A percentile compares a stretch with the other conserved stretches of the same genome.
These are phyloP conservation scores for Leptodactylus fallax DNA, from an alignment of 2,797 vertebrate genomes.

Conservation along the genomic window DNA sequence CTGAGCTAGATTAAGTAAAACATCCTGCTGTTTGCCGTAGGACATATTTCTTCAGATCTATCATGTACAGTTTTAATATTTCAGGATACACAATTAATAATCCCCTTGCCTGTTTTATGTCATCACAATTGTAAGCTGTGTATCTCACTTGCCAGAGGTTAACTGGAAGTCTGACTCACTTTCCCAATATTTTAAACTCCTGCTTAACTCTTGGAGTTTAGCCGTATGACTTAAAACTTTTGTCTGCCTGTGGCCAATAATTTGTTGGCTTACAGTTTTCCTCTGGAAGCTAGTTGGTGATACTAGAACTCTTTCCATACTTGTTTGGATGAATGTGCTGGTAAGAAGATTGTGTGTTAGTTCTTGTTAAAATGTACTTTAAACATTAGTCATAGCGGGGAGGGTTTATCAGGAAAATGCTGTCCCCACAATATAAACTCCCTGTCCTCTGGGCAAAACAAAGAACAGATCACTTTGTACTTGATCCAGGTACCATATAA, in stretches of 20 bases:
- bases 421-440: conserved; percentile 47
- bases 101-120: conserved; percentile 64
- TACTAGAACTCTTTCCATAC: conserved; percentile 52
- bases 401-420: conserved; percentile 20
- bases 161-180: conserved; percentile 64
- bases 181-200: conserved; percentile 62
- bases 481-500: background rate
- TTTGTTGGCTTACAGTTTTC: conserved; percentile 50
- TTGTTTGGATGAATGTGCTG: conserved; percentile 33
- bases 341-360: conserved; percentile 36
- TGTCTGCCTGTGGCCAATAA: conserved; percentile 47
- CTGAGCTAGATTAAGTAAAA: conserved; percentile 46
- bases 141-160: conserved; percentile 61
- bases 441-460: conserved; percentile 11
- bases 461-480: conserved; percentile 23
- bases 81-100: conserved; percentile 62
- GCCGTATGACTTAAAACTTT: conserved; percentile 56
- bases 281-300: conserved; percentile 55
- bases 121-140: conserved; percentile 62
- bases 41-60: conserved; percentile 52
- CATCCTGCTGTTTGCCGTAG: conserved; percentile 57
- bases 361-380: conserved; percentile 44
- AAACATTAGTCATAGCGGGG: conserved; percentile 30
- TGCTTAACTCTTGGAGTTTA: conserved; percentile 57
- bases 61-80: conserved; percentile 61